These are phyloP conservation scores for Tonatia bakeri DNA, from an alignment of 2,113 vertebrate species.

Conservation along the genomic window DNA sequence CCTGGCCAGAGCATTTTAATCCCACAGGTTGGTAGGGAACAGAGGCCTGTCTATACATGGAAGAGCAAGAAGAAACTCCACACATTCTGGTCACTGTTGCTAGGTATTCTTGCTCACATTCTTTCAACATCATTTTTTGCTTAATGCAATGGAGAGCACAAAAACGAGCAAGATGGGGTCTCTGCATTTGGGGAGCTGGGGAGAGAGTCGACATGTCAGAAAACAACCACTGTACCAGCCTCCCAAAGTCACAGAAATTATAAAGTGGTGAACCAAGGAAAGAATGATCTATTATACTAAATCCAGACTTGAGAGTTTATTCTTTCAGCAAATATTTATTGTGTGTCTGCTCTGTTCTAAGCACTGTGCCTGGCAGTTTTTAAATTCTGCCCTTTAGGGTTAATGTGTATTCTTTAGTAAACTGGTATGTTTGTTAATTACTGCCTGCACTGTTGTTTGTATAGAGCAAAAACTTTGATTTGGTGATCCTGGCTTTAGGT, in stretches of 20 bases:
- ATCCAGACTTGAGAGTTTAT: background rate
- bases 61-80: background rate
- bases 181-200: background rate
- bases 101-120: background rate
- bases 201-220: background rate
- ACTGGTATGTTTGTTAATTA: background rate
- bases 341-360: background rate
- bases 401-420: background rate
- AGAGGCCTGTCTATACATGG: background rate
- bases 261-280: background rate
- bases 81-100: background rate
- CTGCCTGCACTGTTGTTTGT: background rate
- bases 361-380: background rate
- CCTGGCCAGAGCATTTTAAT: background rate
- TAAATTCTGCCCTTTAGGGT: slow-evolving; percentile 1
- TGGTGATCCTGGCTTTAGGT: slow-evolving; percentile 8
- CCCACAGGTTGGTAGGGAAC: background rate
- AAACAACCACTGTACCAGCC: background rate
- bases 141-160: background rate
- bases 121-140: background rate
- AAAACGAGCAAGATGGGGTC: background rate
- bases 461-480: slow-evolving; percentile 17
- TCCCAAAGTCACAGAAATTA: background rate
- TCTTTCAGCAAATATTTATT: slow-evolving; percentile 15
- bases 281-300: slow-evolving; percentile 15